These are phyloP conservation scores for Meleagris gallopavo DNA, from an alignment of 2,113 vertebrate genomes.

Conservation along the genomic window DNA sequence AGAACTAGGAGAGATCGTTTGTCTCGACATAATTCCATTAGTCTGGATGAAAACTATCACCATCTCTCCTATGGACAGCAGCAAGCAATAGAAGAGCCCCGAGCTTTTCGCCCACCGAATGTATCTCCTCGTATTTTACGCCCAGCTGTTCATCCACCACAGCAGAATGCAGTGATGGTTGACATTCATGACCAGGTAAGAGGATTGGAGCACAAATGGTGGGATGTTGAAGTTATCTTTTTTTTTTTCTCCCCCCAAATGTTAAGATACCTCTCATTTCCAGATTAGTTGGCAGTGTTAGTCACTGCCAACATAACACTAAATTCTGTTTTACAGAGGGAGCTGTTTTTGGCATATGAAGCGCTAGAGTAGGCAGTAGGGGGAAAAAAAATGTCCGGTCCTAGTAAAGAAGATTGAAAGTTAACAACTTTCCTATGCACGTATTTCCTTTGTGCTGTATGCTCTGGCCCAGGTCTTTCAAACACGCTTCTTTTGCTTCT, in stretches of 20 bases:
- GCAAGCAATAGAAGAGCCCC: slow-evolving; percentile 91
- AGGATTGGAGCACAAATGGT: background rate
- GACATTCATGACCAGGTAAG: slow-evolving; percentile 95
- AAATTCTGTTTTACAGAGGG: background rate
- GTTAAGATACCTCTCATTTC: background rate
- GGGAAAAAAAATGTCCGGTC: background rate
- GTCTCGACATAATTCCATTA: slow-evolving; percentile 86
- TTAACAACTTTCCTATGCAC: background rate
- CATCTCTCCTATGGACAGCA: slow-evolving; percentile 91
- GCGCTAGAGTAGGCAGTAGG: background rate
- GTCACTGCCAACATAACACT: background rate
- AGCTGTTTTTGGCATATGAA: background rate
- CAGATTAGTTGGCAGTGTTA: background rate
- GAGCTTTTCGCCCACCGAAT: slow-evolving; percentile 93
- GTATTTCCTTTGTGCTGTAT: background rate
- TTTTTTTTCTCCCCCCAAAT: background rate
- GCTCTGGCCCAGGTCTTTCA: background rate
- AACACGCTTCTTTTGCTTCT: background rate
- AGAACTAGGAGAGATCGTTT: slow-evolving; percentile 91
- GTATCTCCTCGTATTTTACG: slow-evolving; percentile 93
- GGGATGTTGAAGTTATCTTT: background rate
- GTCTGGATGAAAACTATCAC: slow-evolving; percentile 93
- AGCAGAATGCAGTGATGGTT: slow-evolving; percentile 92
- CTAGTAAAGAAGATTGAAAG: background rate
- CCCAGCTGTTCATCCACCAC: slow-evolving; percentile 90